These are phyloP conservation scores for Hyles lineata DNA, from an alignment of 2,888 invertebrate genomes.

Conservation along the genomic window DNA sequence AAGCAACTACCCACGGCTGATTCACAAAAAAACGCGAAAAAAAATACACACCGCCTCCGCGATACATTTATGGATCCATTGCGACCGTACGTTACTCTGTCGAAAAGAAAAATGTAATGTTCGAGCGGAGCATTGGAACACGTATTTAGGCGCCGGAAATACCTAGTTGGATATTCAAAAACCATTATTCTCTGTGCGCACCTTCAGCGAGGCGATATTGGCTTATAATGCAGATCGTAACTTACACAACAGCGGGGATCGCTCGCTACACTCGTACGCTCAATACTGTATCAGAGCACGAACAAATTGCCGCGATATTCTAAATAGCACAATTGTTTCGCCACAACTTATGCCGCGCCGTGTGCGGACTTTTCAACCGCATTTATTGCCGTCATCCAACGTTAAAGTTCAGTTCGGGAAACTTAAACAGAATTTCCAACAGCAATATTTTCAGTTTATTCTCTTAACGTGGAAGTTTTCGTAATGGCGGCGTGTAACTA, in stretches of 20 bases:
- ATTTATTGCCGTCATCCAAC: slow-evolving; percentile 15
- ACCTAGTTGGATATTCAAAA: slow-evolving; percentile 54
- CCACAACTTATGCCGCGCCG: slow-evolving; percentile 5
- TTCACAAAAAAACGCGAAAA: background rate
- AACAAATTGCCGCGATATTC: slow-evolving; percentile 13
- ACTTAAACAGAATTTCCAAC: slow-evolving; percentile 16
- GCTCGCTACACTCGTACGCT: slow-evolving; percentile 34
- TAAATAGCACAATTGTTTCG: slow-evolving; percentile 12
- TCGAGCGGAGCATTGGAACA: slow-evolving; percentile 51
- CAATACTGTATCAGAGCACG: slow-evolving; percentile 28
- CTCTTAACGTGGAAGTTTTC: slow-evolving; percentile 39
- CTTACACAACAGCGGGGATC: slow-evolving; percentile 35
- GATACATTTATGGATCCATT: slow-evolving; percentile 16
- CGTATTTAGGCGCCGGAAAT: slow-evolving; percentile 44
- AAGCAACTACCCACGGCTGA: slow-evolving; percentile 9
- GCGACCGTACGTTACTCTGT: slow-evolving; percentile 17
- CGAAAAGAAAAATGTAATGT: slow-evolving; percentile 55
- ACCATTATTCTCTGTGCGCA: slow-evolving; percentile 51
- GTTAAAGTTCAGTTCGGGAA: slow-evolving; percentile 16
- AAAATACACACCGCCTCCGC: slow-evolving; percentile 4
- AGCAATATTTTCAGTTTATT: slow-evolving; percentile 30
- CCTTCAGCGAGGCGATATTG: slow-evolving; percentile 47
- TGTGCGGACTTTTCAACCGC: slow-evolving; percentile 21
- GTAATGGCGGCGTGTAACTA: slow-evolving; percentile 34
- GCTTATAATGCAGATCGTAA: slow-evolving; percentile 49